Evolutionary conservation across 2,797 vertebrate species (phyloP).

Genomic region (Aselliscus stoliczkanus): DNA sequence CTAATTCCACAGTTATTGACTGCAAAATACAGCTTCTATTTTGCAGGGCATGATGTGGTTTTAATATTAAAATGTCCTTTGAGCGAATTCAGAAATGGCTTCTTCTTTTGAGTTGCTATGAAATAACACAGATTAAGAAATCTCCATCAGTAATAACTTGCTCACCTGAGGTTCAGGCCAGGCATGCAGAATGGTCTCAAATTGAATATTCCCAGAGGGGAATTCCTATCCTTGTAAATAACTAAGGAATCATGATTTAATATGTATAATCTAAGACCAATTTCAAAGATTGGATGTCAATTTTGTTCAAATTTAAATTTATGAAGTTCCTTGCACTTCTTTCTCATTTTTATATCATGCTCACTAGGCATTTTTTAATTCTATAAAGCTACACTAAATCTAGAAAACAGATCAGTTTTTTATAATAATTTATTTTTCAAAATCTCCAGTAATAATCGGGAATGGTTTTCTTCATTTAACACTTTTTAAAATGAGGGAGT

Average conservation of each 20-base stretch:
- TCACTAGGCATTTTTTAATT: background rate
- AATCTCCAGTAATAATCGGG: background rate
- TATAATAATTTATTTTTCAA: background rate
- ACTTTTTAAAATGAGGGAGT: background rate
- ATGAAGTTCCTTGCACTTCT: background rate
- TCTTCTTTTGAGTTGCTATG: background rate
- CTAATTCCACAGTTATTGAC: background rate
- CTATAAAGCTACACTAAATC: background rate
- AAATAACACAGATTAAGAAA: background rate
- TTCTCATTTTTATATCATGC: background rate
- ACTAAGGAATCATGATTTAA: background rate
- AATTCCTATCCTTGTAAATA: background rate
- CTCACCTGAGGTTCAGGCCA: background rate
- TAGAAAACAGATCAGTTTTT: background rate
- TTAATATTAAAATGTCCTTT: background rate
- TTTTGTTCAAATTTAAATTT: constrained; percentile 11
- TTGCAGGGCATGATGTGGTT: background rate
- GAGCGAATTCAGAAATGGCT: background rate
- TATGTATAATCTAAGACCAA: background rate
- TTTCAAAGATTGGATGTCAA: background rate
- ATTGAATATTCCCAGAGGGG: background rate
- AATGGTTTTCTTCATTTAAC: background rate
- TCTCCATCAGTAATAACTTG: background rate
- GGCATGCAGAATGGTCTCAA: background rate
- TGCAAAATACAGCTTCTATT: background rate